Conservation (phyloP, 2,888 invertebrate species). For the Aphrophora alni region DNA sequence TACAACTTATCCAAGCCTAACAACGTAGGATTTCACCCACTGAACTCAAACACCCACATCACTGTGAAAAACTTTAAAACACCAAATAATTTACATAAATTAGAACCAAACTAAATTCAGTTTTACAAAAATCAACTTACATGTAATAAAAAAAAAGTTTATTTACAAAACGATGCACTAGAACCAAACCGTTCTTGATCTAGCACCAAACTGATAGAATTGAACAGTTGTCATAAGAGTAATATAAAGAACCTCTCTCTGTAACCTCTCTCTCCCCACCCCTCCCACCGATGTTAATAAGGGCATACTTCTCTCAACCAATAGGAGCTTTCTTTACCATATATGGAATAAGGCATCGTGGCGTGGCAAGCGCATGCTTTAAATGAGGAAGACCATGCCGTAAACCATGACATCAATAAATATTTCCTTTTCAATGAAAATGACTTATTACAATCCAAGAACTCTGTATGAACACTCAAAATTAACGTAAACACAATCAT, state of each 20-base stretch:
- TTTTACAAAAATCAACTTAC: background rate
- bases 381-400: background rate
- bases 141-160: background rate
- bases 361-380: background rate
- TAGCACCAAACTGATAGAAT: conserved; percentile 2
- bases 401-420: background rate
- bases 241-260: conserved; percentile 6
- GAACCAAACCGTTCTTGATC: background rate
- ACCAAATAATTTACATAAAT: background rate
- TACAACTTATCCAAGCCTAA: background rate
- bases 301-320: background rate
- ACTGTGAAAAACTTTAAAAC: background rate
- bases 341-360: conserved; percentile 4
- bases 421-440: background rate
- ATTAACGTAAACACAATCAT: background rate
- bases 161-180: conserved; percentile 1
- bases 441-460: background rate
- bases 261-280: background rate
- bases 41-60: background rate
- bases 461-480: background rate
- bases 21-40: background rate
- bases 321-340: conserved; percentile 4
- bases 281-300: background rate
- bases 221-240: background rate
- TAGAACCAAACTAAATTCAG: background rate